These are phyloP conservation scores for Tapirus indicus DNA, from an alignment of 2,797 vertebrate genomes.

Conservation along the genomic window DNA sequence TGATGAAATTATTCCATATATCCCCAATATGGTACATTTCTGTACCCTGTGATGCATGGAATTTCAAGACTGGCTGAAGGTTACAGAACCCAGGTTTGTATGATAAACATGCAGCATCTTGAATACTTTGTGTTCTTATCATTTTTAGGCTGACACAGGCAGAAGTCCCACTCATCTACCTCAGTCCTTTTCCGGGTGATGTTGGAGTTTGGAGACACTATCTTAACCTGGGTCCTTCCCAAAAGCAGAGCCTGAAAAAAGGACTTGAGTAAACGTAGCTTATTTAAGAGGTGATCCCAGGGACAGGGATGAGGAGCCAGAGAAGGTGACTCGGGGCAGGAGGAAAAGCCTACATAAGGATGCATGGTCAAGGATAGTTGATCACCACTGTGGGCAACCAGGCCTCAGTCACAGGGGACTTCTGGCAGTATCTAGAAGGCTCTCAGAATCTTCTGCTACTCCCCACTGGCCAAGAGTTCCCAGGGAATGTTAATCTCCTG, in stretches of 20 bases:
- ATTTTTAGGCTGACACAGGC: neutral
- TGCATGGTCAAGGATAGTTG: rapidly evolving
- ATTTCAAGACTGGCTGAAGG: neutral
- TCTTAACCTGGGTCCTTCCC: neutral
- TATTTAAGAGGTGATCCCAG: neutral
- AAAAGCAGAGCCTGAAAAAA: neutral
- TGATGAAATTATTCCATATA: neutral
- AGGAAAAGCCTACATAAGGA: neutral
- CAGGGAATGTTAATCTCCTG: neutral
- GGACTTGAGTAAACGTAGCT: neutral
- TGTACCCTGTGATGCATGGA: neutral
- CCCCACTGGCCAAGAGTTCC: neutral
- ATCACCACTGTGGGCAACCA: neutral
- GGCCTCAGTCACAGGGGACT: neutral
- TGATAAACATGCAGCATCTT: neutral
- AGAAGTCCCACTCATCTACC: neutral
- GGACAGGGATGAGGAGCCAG: neutral
- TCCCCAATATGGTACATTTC: neutral
- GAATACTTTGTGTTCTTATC: neutral
- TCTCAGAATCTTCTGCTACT: neutral
- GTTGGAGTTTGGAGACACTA: neutral
- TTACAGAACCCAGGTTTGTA: neutral
- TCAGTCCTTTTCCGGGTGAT: neutral
- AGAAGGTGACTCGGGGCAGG: neutral
- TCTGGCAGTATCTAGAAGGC: neutral